Base-by-base conservation (phyloP, 2,113 vertebrate genomes). In the Periophthalmodon schlosseri region DNA sequence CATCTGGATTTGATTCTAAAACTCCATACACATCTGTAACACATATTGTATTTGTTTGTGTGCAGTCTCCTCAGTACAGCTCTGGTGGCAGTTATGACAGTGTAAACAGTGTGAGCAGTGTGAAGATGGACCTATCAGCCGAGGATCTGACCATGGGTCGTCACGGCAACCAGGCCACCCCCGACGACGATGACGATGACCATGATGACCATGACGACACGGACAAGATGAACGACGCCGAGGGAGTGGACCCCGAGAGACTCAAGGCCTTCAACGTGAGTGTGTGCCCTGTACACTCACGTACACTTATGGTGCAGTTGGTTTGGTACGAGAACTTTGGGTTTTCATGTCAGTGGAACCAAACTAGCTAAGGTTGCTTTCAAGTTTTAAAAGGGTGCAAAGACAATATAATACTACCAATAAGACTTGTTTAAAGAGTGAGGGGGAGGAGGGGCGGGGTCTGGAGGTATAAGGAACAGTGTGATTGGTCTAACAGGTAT, bases 201-300 rank as follows among this genome's bases (percentile, higher is more conserved):
- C 96, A 99, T 0, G 97, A 99, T 0, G 97, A 99, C 88, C 96
- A 99, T 0, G 98, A 99, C n/a, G 98, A 99, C 94, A 96, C 95
- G 0, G 98, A 99, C 88, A 98, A 98, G 91, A 98, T 99, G 77
- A 98, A 96, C 20, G 97, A 99, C 84, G 93, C 96, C 0, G 97
- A 99, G 85, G 97, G 97, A 56, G 93, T 97, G 86, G 97, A 99
- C 88, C 97, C 97, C 0, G 98, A 99, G 93, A 94, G 98, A 83
- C 95, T 99, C 78, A 99, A 99, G 93, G 98, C 98, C 87, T 99
- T 99, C 89, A 99, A 99, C 0, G 98, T 99, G 90, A 94, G 57
- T 60, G 23, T 20, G 16, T 2, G 52, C 5, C 0, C 2, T 44
- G 39, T 39, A 39, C 36, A 39, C 36, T 39, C 8, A 39, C 0